Evolutionary conservation across 2,888 invertebrate species (phyloP).

Genomic region (Poecilus cupreus): DNA sequence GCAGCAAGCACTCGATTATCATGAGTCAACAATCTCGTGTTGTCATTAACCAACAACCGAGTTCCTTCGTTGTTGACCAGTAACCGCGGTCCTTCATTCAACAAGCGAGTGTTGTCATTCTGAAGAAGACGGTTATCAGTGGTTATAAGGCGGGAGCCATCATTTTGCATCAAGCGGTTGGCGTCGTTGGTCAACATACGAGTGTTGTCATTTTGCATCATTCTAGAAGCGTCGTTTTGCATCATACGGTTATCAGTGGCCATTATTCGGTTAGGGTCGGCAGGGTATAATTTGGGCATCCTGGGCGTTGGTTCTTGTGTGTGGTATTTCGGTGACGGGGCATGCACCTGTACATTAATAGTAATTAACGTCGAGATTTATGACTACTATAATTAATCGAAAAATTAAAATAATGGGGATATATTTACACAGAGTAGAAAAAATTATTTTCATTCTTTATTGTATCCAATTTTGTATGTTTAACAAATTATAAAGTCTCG

Average conservation of each 20-base stretch:
- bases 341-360: too few relatives aligned
- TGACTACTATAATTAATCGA: too few relatives aligned
- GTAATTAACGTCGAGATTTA: too few relatives aligned
- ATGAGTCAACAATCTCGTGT: constrained; percentile 66
- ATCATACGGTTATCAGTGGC: constrained; percentile 68
- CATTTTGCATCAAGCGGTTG: constrained; percentile 66
- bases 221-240: constrained; percentile 67
- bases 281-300: constrained; percentile 60
- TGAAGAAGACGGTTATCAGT: constrained; percentile 60
- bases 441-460: too few relatives aligned
- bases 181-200: constrained; percentile 65
- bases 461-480: too few relatives aligned
- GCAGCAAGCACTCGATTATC: constrained; percentile 64
- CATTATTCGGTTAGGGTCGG: constrained; percentile 66
- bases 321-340: constrained; percentile 68
- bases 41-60: constrained; percentile 69
- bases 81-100: constrained; percentile 67
- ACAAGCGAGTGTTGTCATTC: constrained; percentile 63
- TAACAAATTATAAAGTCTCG: too few relatives aligned
- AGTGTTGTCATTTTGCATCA: constrained; percentile 66
- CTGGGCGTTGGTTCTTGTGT: constrained; percentile 65
- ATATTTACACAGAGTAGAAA: too few relatives aligned
- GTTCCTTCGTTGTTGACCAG: constrained; percentile 69
- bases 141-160: constrained; percentile 60
- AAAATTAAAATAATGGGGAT: too few relatives aligned